These are phyloP conservation scores for Atethmia centrago DNA, from an alignment of 2,888 invertebrate species.

Conservation along the genomic window DNA sequence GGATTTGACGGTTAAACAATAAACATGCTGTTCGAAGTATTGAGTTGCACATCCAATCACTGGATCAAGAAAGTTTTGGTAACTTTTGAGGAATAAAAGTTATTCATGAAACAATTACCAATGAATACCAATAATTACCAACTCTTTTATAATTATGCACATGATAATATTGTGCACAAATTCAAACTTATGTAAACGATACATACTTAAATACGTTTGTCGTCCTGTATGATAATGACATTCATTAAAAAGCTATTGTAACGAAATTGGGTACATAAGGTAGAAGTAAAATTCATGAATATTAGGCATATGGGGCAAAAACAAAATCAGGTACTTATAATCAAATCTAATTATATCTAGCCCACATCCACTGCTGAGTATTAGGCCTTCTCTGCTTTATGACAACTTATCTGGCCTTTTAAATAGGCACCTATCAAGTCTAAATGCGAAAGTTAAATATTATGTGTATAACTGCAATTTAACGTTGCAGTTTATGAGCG, in stretches of 20 bases:
- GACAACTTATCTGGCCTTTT: background rate
- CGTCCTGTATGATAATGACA: background rate
- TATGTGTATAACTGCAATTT: constrained; percentile 5
- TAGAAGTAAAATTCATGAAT: background rate
- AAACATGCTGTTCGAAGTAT: background rate
- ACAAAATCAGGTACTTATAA: background rate
- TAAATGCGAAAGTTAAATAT: background rate
- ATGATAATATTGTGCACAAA: background rate
- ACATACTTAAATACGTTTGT: background rate
- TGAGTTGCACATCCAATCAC: background rate
- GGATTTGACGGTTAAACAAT: background rate
- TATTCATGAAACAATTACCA: background rate
- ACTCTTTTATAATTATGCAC: background rate
- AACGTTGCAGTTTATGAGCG: background rate
- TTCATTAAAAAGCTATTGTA: background rate
- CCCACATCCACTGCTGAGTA: background rate
- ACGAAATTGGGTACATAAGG: background rate
- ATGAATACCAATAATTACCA: too few species aligned
- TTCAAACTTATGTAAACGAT: background rate
- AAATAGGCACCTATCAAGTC: background rate
- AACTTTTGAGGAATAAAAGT: background rate
- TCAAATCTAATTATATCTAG: constrained; percentile 8
- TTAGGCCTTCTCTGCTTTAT: background rate
- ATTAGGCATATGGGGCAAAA: background rate
- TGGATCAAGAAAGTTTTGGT: background rate